Conservation (phyloP, 2,113 vertebrate genomes). For the Loxodonta africana region DNA sequence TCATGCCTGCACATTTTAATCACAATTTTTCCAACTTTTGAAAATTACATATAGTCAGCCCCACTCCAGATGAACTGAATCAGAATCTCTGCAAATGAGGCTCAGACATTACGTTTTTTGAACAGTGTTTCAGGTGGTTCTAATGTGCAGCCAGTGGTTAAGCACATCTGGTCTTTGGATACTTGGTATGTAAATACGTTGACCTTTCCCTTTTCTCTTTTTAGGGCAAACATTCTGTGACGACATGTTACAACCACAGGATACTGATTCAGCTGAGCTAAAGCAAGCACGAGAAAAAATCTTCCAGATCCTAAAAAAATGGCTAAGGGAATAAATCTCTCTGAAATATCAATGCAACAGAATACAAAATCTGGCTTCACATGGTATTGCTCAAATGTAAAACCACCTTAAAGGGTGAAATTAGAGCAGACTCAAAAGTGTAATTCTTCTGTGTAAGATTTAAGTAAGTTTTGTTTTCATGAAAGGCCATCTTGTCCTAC, state of each 20-base stretch:
- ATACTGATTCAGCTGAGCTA: conserved; percentile 84
- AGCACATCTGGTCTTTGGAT: not conserved
- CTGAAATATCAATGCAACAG: not conserved
- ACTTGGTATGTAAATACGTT: not conserved
- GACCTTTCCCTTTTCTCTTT: conserved; percentile 46
- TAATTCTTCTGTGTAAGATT: no score
- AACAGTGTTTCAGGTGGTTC: not conserved
- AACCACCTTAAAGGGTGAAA: no score
- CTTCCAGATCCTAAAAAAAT: conserved; percentile 85
- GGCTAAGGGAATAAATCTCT: conserved; percentile 83
- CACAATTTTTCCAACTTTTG: conserved; percentile 44
- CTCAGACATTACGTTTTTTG: not conserved
- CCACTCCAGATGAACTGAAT: not conserved
- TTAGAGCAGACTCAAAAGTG: no score
- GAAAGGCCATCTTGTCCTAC: no score
- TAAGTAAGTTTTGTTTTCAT: no score
- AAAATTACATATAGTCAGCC: not conserved
- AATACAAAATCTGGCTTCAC: not conserved
- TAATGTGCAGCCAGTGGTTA: not conserved
- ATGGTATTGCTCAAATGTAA: no score
- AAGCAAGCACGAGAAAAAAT: conserved; percentile 83
- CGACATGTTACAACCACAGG: conserved; percentile 86
- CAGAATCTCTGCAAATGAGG: not conserved
- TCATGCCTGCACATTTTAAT: not conserved
- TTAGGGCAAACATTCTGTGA: conserved; percentile 88